Conservation (phyloP, 2,888 invertebrate genomes). For the Adineta ricciae region DNA sequence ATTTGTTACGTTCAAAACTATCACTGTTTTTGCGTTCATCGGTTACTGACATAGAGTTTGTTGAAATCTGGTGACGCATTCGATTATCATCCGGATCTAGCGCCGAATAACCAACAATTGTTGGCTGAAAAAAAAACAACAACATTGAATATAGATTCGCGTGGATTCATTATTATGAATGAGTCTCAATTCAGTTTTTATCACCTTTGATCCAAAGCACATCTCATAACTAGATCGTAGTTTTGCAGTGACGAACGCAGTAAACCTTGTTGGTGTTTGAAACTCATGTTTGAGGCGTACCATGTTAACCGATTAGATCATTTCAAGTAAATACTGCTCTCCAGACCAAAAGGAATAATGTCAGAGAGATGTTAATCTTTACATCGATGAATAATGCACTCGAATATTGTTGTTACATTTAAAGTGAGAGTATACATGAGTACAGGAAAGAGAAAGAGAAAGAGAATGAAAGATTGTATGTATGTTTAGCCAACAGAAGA, state of each 20-base stretch:
- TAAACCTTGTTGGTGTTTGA: neutral
- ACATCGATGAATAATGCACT: neutral
- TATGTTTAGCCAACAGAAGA: neutral
- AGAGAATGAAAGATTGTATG: neutral
- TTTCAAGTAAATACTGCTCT: neutral
- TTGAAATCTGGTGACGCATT: neutral
- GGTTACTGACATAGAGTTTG: neutral
- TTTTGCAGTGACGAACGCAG: neutral
- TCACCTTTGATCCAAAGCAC: conserved; percentile 17
- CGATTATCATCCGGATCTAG: neutral
- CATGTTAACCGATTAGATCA: neutral
- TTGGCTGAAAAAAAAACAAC: neutral
- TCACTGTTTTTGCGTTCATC: neutral
- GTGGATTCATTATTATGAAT: no score
- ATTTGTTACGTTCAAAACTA: neutral
- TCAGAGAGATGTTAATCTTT: neutral
- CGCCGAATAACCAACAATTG: neutral
- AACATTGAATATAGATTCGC: neutral
- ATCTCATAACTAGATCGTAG: neutral
- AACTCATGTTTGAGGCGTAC: neutral
- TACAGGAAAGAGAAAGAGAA: neutral
- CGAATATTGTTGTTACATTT: neutral
- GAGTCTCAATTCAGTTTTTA: neutral
- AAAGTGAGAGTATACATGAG: neutral
- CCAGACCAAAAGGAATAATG: neutral